Evolutionary conservation across 2,888 invertebrate species (phyloP).

Genomic region (Drosophila rubida): DNA sequence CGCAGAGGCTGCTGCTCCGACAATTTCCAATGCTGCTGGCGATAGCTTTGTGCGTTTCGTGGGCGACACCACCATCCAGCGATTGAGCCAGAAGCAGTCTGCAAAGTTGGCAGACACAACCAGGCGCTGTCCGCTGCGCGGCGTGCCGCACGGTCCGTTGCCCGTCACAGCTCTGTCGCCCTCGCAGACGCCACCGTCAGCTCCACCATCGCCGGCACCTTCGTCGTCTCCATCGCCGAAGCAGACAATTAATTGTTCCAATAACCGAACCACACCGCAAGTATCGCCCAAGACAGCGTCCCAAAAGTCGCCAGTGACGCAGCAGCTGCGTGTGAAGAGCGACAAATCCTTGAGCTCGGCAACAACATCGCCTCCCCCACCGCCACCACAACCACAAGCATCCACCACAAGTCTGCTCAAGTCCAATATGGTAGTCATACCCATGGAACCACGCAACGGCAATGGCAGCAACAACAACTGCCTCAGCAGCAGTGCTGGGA

Average conservation of each 20-base stretch:
- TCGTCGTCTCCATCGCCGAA: slow-evolving; percentile 25
- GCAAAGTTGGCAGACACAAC: slow-evolving; percentile 36
- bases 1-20: slow-evolving; percentile 1
- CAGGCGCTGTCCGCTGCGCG: slow-evolving; percentile 56
- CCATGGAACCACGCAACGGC: slow-evolving; percentile 67
- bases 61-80: slow-evolving; percentile 83
- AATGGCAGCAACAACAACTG: slow-evolving; percentile 22
- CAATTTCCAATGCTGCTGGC: neutral
- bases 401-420: slow-evolving; percentile 64
- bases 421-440: slow-evolving; percentile 84
- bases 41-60: slow-evolving; percentile 67
- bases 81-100: slow-evolving; percentile 62
- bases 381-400: slow-evolving; percentile 31
- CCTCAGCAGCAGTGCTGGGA: slow-evolving; percentile 17
- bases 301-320: slow-evolving; percentile 26
- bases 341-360: slow-evolving; percentile 41
- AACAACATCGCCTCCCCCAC: slow-evolving; percentile 28
- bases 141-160: slow-evolving; percentile 70
- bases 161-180: slow-evolving; percentile 60
- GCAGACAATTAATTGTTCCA: slow-evolving; percentile 5
- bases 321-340: slow-evolving; percentile 41
- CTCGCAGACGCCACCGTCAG: slow-evolving; percentile 29
- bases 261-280: slow-evolving; percentile 2
- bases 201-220: slow-evolving; percentile 21
- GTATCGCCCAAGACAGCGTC: slow-evolving; percentile 15